phyloP scores from a whole-genome alignment of 2,797 vertebrate species.

The Acrossocheilus wenchowensis region DNA sequence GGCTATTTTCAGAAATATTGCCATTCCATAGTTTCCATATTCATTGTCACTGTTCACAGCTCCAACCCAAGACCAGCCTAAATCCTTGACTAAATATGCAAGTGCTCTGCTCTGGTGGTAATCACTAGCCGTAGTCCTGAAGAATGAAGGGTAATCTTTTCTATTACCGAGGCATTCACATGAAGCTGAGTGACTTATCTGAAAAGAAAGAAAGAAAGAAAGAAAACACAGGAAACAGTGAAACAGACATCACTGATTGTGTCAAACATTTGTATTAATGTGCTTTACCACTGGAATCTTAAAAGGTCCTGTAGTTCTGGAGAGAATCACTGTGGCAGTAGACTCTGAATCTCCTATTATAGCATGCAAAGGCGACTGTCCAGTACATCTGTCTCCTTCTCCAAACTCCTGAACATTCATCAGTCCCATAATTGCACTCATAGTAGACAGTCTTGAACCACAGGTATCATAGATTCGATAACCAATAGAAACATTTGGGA shows the following conservation, averaged over 20 bases:
- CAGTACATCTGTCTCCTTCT: conserved; percentile 64
- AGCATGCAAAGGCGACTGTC: conserved; percentile 72
- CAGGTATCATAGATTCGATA: conserved; percentile 80
- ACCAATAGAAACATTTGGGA: conserved; percentile 75
- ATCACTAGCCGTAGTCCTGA: conserved; percentile 78
- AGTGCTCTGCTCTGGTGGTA: conserved; percentile 75
- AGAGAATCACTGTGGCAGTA: conserved; percentile 75
- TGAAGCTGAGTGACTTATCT: conserved; percentile 76
- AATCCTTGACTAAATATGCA: conserved; percentile 75
- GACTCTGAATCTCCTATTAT: conserved; percentile 80
- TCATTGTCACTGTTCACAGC: conserved; percentile 79
- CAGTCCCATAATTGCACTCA: conserved; percentile 74
- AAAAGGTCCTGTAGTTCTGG: conserved; percentile 75
- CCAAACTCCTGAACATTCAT: conserved; percentile 68
- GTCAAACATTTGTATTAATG: not conserved
- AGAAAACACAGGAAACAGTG: not conserved
- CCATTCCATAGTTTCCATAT: conserved; percentile 79
- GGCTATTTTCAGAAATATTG: conserved; percentile 77
- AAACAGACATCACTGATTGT: not conserved
- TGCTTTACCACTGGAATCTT: conserved; percentile 76
- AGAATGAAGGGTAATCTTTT: conserved; percentile 73
- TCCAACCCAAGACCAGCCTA: conserved; percentile 81
- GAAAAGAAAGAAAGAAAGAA: conserved; percentile 73
- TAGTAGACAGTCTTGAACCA: conserved; percentile 72
- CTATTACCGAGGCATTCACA: conserved; percentile 77